Evolutionary conservation across 2,888 invertebrate genomes (phyloP).

Genomic region (Acanthopleura granulata): DNA sequence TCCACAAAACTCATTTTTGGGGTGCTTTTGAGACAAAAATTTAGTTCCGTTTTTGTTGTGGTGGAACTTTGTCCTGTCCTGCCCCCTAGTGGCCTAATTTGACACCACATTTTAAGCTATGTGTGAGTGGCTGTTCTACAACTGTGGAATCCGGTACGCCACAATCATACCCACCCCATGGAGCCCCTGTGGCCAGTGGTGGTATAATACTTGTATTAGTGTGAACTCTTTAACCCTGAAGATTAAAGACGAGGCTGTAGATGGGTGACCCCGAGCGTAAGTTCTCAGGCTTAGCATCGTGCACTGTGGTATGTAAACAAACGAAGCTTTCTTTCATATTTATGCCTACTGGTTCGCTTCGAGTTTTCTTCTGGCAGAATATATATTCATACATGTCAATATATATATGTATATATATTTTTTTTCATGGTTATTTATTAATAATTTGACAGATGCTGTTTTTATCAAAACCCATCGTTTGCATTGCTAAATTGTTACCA

Average conservation of each 20-base stretch:
- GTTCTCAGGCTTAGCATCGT: slow-evolving; percentile 14
- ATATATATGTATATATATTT: background rate
- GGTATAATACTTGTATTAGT: background rate
- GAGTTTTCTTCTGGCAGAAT: background rate
- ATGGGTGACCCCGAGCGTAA: background rate
- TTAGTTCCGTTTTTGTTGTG: too few species aligned
- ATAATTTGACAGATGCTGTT: background rate
- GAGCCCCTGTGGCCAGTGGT: background rate
- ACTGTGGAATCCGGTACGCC: too few species aligned
- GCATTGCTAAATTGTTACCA: background rate
- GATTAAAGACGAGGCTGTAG: background rate
- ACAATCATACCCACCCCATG: background rate
- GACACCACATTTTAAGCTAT: too few species aligned
- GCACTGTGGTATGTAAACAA: slow-evolving; percentile 15
- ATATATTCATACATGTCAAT: too few species aligned
- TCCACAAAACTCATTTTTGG: too few species aligned
- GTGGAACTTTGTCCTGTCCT: too few species aligned
- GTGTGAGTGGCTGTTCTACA: too few species aligned
- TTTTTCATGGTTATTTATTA: background rate
- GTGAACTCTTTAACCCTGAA: background rate
- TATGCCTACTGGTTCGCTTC: background rate
- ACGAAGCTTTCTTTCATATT: background rate
- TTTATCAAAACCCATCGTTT: background rate
- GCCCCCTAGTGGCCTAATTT: too few species aligned
- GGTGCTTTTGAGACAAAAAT: too few species aligned